Percentiles rank a stretch among this genome's conserved stretches.
Conservation (phyloP, 2,797 vertebrate species). For the Cetoscarus ocellatus region DNA sequence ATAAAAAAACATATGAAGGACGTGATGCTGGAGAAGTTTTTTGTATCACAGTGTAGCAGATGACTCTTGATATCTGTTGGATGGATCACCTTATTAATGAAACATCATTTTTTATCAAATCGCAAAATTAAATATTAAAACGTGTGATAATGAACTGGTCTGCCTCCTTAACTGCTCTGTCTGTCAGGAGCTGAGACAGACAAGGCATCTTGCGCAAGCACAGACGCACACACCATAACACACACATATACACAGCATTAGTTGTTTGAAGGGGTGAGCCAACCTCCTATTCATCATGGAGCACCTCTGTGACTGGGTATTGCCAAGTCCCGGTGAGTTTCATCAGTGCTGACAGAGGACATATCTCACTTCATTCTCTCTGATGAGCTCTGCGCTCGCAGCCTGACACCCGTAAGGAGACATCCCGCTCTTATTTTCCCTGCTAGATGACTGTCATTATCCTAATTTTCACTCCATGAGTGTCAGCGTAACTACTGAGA, state of each 20-base stretch:
- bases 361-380: conserved; percentile 58
- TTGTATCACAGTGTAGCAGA: conserved; percentile 18
- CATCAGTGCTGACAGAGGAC: conserved; percentile 70
- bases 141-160: conserved; percentile 77
- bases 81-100: conserved; percentile 82
- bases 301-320: conserved; percentile 48
- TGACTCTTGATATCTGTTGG: conserved; percentile 52
- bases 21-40: conserved; percentile 40
- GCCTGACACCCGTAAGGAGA: conserved; percentile 45
- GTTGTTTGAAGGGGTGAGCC: conserved; percentile 54
- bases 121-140: conserved; percentile 83
- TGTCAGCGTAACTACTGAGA: conserved; percentile 28
- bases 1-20: conserved; percentile 18
- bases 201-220: conserved; percentile 20
- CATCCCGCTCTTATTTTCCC: conserved; percentile 57
- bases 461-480: conserved; percentile 54
- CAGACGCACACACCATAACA: conserved; percentile 9
- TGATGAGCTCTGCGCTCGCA: conserved; percentile 57
- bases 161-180: conserved; percentile 54
- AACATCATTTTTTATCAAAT: conserved; percentile 81
- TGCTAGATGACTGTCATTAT: conserved; percentile 66
- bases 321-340: conserved; percentile 63
- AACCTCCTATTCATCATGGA: conserved; percentile 55
- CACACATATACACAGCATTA: conserved; percentile 26
- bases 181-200: conserved; percentile 56